These are phyloP conservation scores for Pao palembangensis DNA, from an alignment of 2,113 vertebrate species.

Conservation along the genomic window DNA sequence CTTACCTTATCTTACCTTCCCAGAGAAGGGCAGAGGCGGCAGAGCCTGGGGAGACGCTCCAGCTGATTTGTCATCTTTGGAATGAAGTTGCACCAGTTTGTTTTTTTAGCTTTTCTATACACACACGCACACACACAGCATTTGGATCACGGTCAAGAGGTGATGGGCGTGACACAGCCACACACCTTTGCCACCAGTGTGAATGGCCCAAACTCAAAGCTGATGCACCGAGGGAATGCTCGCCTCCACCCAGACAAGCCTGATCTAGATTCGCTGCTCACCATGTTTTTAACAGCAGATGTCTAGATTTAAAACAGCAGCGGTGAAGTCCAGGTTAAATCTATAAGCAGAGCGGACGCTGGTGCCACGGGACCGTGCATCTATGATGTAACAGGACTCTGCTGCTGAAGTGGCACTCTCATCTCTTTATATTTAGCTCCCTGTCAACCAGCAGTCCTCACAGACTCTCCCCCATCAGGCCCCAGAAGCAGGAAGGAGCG, in stretches of 20 bases:
- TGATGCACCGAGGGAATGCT: no score
- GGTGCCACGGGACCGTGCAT: neutral
- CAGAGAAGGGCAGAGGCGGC: no score
- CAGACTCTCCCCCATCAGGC: no score
- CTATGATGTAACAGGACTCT: slow-evolving; percentile 44
- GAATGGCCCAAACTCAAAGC: slow-evolving; percentile 12
- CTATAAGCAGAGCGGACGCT: neutral
- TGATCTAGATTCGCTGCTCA: neutral
- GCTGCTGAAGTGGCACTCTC: slow-evolving; percentile 13
- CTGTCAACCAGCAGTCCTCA: neutral
- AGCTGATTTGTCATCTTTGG: neutral
- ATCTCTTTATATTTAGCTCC: slow-evolving; percentile 56
- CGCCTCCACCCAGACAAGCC: neutral
- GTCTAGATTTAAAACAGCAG: neutral
- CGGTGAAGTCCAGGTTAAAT: neutral
- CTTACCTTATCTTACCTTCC: no score
- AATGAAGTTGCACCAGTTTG: slow-evolving; percentile 23
- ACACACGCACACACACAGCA: slow-evolving; percentile 3
- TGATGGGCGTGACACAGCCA: no score
- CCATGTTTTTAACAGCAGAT: no score
- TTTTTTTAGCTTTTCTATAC: neutral
- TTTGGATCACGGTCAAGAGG: no score
- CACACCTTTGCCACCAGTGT: slow-evolving; percentile 13
- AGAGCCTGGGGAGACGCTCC: no score
- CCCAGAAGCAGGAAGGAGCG: no score